Evolutionary conservation across 2,888 invertebrate genomes (phyloP).

Genomic region (Callyntrura guangdongensis): DNA sequence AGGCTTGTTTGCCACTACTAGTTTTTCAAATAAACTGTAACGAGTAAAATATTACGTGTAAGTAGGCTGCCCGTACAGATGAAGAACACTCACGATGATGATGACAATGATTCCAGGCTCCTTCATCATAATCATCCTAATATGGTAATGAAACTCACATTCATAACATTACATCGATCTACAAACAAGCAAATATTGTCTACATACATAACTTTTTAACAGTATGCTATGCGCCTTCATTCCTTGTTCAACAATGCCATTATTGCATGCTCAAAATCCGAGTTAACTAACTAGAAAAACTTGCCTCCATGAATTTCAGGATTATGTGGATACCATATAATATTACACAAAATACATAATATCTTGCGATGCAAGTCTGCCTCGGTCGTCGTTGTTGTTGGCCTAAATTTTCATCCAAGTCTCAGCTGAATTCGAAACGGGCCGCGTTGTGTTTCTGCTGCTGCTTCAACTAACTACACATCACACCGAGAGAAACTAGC

Average conservation of each 20-base stretch:
- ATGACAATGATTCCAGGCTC: conserved; percentile 41
- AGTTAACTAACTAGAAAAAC: conserved; percentile 66
- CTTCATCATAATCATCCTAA: conserved; percentile 48
- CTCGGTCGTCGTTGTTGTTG: conserved; percentile 5
- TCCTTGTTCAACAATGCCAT: neutral
- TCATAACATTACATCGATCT: conserved; percentile 49
- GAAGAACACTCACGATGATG: neutral
- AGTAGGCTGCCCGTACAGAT: neutral
- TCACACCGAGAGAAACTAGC: conserved; percentile 30
- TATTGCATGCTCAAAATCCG: conserved; percentile 37
- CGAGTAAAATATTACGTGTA: conserved; percentile 39
- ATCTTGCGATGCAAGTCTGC: neutral
- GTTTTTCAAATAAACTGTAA: conserved; percentile 42
- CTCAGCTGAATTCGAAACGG: conserved; percentile 60
- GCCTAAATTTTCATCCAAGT: conserved; percentile 59
- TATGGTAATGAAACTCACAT: conserved; percentile 63
- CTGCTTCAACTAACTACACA: neutral
- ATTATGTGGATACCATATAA: neutral
- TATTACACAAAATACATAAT: too few relatives aligned
- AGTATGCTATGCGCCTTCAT: neutral
- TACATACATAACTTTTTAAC: neutral
- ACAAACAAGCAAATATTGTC: neutral
- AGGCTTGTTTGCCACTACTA: conserved; percentile 46
- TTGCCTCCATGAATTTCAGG: neutral
- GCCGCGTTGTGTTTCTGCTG: neutral